Conservation (phyloP, 2,797 vertebrate genomes). For the Halcyon smyrnensis region DNA sequence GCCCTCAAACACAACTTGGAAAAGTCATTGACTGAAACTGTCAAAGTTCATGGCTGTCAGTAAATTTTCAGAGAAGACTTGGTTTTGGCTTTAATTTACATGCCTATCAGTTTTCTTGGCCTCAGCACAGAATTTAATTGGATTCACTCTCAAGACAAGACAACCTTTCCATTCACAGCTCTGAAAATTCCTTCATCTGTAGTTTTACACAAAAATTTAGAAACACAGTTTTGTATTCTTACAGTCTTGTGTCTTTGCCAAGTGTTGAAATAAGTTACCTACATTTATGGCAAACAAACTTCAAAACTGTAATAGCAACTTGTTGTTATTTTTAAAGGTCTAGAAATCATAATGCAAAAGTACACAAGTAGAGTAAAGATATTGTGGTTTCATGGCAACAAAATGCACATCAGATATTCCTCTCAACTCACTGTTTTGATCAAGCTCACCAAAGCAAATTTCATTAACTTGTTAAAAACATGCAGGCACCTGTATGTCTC, state of each 20-base stretch:
- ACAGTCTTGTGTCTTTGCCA: neutral
- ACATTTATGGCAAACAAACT: neutral
- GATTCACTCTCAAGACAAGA: conserved; percentile 7
- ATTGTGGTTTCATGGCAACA: neutral
- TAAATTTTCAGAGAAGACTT: neutral
- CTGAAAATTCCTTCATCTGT: neutral
- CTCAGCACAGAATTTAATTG: neutral
- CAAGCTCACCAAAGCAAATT: neutral
- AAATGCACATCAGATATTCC: neutral
- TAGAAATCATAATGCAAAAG: neutral
- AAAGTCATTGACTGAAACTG: neutral
- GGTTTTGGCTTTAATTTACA: neutral
- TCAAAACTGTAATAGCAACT: neutral
- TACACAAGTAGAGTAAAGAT: neutral
- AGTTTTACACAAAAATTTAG: neutral
- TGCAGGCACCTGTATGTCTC: neutral
- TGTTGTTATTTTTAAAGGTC: neutral
- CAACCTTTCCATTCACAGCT: neutral
- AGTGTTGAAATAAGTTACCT: neutral
- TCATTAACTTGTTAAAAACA: neutral
- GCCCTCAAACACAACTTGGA: neutral
- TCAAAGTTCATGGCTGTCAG: neutral
- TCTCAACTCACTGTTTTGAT: neutral
- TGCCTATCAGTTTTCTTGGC: neutral
- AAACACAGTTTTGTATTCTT: neutral